Evolutionary conservation across 1,140 invertebrate genomes (phyloP).

Genomic region (Berghia stephanieae): DNA sequence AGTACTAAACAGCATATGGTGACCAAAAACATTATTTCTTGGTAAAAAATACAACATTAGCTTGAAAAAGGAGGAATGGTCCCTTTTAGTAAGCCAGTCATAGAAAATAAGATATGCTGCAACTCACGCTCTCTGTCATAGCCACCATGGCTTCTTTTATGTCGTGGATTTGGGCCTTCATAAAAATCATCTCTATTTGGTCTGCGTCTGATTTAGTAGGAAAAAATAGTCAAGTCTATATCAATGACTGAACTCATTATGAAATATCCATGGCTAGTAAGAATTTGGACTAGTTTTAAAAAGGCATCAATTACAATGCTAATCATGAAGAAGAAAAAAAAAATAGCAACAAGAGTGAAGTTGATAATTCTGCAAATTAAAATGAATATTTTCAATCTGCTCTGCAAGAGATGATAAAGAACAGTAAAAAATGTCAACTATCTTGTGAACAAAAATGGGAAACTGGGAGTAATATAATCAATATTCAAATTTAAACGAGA

Average conservation of each 20-base stretch:
- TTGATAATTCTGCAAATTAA: too few relatives aligned
- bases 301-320: background rate
- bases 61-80: too few relatives aligned
- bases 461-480: background rate
- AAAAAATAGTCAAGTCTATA: slow-evolving; percentile 15
- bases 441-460: background rate
- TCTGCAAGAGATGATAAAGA: background rate
- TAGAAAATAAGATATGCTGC: background rate
- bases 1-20: too few relatives aligned
- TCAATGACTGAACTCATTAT: too few relatives aligned
- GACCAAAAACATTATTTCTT: too few relatives aligned
- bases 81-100: background rate
- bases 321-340: background rate
- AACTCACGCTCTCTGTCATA: slow-evolving; percentile 30
- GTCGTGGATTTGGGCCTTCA: slow-evolving; percentile 25
- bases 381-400: too few relatives aligned
- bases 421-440: background rate
- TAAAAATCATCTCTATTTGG: slow-evolving; percentile 30
- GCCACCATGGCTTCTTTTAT: slow-evolving; percentile 22
- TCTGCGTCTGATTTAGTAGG: slow-evolving; percentile 24
- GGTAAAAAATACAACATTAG: too few relatives aligned
- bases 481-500: background rate
- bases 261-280: too few relatives aligned
- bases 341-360: background rate
- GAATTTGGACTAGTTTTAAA: too few relatives aligned